Base-by-base conservation (phyloP, 2,113 vertebrate species). In the Lipotes vexillifer region DNA sequence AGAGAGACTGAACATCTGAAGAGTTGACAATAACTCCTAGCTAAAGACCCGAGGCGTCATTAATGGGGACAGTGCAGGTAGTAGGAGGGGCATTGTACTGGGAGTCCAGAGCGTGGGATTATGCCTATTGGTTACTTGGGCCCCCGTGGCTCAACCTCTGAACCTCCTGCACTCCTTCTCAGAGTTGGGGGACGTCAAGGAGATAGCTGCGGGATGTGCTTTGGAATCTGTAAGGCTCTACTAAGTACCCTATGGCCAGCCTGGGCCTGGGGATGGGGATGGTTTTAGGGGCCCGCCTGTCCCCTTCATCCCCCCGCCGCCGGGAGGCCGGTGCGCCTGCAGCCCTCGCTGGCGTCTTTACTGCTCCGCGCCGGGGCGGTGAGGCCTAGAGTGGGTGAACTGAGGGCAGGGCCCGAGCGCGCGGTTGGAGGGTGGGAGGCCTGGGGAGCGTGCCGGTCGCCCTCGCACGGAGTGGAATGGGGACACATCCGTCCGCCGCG, bases 231-330 rank as follows among this genome's bases (percentile, higher is more conserved):
- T 1, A 75, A n/a, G 61, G 12, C 44, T 77, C 90, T 61, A 18
- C 3, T 2, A 31, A 10, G 15, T 36, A 27, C 17, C 17, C 1
- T 14, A 5, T 4, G 59, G 52, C 69, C 33, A 14, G 41, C 21
- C 1, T 0, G 5, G 31, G 29, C 61, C n/a, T 29, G 61, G 29
- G 8, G 29, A 23, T 11, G 3, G 38, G 33, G 44, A 11, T 33
- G 49, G 46, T 71, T 93, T 85, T 52, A 57, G 65, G 57, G 20
- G n/a, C 23, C 57, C 31, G 57, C 11, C 69, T 61, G 90, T 36
- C 29, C 31, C 52, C 52, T 68, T 88, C 12, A 0, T 5, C 10
- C 12, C 63, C 11, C 52, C 52, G 15, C 52, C 4, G 15, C 80
- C 82, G 11, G 8, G n/a, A 87, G 65, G 52, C 81, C 18, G 2